Conservation (phyloP, 2,888 invertebrate species). For the Erebia ligea region DNA sequence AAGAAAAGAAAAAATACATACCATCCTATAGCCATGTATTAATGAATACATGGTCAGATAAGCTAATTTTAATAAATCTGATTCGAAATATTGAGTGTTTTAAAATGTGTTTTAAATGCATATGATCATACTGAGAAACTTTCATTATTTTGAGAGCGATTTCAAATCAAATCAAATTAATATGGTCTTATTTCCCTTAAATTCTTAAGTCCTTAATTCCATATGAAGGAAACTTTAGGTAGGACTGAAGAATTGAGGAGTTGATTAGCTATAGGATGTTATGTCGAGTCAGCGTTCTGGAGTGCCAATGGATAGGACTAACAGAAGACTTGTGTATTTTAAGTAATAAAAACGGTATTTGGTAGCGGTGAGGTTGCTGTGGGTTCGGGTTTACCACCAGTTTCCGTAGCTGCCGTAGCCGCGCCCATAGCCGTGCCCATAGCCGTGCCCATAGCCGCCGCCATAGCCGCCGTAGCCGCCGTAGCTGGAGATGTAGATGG, state of each 20-base stretch:
- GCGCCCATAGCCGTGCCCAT: slow-evolving; percentile 21
- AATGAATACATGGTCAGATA: not conserved
- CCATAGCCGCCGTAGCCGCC: slow-evolving; percentile 17
- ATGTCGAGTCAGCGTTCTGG: not conserved
- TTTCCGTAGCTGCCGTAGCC: slow-evolving; percentile 31
- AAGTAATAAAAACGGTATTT: not conserved
- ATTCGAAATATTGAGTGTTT: not conserved
- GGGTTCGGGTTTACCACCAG: slow-evolving; percentile 32
- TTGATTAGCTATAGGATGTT: not conserved
- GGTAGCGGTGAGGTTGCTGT: not conserved
- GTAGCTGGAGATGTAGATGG: too few species aligned
- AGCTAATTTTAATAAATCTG: not conserved
- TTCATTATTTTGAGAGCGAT: not conserved
- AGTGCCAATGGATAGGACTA: not conserved
- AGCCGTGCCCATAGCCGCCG: slow-evolving; percentile 30
- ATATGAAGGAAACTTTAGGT: not conserved
- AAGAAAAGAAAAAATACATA: not conserved
- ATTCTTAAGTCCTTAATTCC: not conserved
- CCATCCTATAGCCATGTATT: too few species aligned
- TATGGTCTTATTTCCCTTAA: not conserved
- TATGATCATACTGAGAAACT: not conserved
- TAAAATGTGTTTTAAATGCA: not conserved
- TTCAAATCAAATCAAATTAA: too few species aligned
- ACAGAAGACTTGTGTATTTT: not conserved
- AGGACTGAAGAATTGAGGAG: not conserved